Conservation (phyloP, 1,140 invertebrate genomes). For the Stenopsyche tienmushanensis region DNA sequence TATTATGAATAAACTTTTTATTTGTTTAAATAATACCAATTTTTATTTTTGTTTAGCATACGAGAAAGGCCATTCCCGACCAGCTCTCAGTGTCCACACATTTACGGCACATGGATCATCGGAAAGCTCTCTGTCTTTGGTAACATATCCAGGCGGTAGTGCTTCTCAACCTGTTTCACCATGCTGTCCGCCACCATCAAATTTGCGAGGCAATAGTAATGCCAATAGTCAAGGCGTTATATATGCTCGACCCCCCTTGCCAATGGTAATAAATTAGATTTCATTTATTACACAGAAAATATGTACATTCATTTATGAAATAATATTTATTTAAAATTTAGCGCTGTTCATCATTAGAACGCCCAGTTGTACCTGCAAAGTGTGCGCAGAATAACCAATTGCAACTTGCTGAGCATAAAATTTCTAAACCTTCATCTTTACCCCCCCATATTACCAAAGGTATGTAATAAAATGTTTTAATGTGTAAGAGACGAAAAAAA, state of each 20-base stretch:
- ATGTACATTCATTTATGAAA: conserved; percentile 4
- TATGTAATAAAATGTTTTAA: conserved; percentile 41
- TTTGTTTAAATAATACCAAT: background rate
- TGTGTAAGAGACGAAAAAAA: background rate
- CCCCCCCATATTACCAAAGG: conserved; percentile 75
- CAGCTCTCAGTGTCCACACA: conserved; percentile 85
- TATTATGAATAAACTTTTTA: too few species aligned
- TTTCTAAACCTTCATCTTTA: conserved; percentile 65
- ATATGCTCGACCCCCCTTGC: conserved; percentile 61
- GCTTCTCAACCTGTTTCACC: conserved; percentile 63
- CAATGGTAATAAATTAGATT: conserved; percentile 55
- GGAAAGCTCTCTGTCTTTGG: conserved; percentile 23
- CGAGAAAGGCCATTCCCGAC: conserved; percentile 80
- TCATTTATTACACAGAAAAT: background rate
- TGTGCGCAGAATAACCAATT: conserved; percentile 48
- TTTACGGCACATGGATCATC: conserved; percentile 72
- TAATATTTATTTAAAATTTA: conserved; percentile 48
- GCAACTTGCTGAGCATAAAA: conserved; percentile 54
- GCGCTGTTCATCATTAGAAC: conserved; percentile 79
- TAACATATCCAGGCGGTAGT: conserved; percentile 44
- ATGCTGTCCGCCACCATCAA: conserved; percentile 45
- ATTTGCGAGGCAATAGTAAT: conserved; percentile 35
- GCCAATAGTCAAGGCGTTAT: conserved; percentile 42
- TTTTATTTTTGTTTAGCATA: conserved; percentile 62
- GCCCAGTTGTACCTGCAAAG: conserved; percentile 67